Conservation (phyloP, 92 coral and sea anemone genomes). For the Palythoa caribaeorum region DNA sequence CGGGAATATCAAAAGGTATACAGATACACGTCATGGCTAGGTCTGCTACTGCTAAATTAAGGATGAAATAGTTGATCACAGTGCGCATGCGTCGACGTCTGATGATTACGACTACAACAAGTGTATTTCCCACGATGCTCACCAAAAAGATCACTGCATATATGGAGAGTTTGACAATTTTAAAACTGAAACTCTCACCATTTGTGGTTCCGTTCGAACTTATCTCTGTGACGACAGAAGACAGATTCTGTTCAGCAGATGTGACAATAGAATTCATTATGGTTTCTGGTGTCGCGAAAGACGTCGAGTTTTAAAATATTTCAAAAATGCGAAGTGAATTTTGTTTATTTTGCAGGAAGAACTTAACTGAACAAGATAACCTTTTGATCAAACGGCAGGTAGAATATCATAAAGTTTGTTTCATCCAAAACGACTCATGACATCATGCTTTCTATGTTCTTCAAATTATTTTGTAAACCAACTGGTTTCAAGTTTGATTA, state of each 20-base stretch:
- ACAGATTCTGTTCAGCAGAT: neutral
- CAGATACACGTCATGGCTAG: conserved; percentile 90
- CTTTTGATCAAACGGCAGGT: no score
- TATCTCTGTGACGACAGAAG: neutral
- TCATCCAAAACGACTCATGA: no score
- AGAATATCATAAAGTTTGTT: no score
- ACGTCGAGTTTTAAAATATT: neutral
- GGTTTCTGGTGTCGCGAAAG: neutral
- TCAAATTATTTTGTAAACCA: no score
- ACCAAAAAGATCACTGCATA: conserved; percentile 84
- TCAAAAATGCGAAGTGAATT: neutral
- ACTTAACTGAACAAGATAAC: no score
- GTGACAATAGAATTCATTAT: neutral
- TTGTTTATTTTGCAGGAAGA: neutral
- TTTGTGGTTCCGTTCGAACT: neutral
- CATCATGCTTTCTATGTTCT: no score
- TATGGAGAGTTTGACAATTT: conserved; percentile 60
- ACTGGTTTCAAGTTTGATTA: no score
- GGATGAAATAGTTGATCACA: conserved; percentile 93
- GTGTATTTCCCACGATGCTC: conserved; percentile 86
- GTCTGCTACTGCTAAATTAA: conserved; percentile 93
- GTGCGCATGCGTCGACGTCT: conserved; percentile 93
- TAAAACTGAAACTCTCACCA: conserved; percentile 78
- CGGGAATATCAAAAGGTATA: conserved; percentile 94
- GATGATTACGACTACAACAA: conserved; percentile 91